A percentile compares a stretch with the other conserved stretches of the same genome.
These are phyloP conservation scores for Salminus brasiliensis DNA, from an alignment of 2,113 vertebrate genomes.

Conservation along the genomic window DNA sequence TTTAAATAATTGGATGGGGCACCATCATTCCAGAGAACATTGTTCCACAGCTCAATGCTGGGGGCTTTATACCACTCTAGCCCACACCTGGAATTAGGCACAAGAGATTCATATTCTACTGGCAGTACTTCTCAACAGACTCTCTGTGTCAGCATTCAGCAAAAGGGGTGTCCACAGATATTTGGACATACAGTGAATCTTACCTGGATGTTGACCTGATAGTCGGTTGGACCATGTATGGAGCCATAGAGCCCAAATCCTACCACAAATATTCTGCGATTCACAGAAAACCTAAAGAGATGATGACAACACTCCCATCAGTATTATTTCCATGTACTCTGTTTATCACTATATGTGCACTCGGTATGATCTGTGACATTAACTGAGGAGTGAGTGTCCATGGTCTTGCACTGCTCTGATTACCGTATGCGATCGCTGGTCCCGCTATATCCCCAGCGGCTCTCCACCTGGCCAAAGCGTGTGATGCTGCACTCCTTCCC, in stretches of 20 bases:
- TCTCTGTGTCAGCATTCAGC: too few relatives aligned
- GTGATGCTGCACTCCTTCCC: constrained; percentile 90
- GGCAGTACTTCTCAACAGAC: too few relatives aligned
- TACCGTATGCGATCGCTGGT: constrained; percentile 89
- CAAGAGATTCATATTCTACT: too few relatives aligned
- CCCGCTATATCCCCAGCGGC: constrained; percentile 91
- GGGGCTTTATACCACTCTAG: too few relatives aligned
- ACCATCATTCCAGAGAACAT: too few relatives aligned
- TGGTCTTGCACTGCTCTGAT: neutral
- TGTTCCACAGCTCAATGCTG: too few relatives aligned
- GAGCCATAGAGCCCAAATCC: constrained; percentile 88
- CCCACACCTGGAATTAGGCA: too few relatives aligned
- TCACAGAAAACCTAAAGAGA: constrained; percentile 82
- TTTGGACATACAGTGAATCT: neutral
- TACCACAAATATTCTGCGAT: constrained; percentile 87
- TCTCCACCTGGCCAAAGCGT: constrained; percentile 90
- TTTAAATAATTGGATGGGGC: too few relatives aligned
- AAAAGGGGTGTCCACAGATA: too few relatives aligned
- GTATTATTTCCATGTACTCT: neutral
- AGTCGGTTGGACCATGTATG: constrained; percentile 88
- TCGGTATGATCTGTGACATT: neutral
- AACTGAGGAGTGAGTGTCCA: too few relatives aligned
- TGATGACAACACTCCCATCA: constrained; percentile 22
- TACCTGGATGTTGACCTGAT: constrained; percentile 90
- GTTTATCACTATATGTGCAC: neutral